phyloP scores from a whole-genome alignment of 2,888 invertebrate species.

The Sceliomorpha sp. region DNA sequence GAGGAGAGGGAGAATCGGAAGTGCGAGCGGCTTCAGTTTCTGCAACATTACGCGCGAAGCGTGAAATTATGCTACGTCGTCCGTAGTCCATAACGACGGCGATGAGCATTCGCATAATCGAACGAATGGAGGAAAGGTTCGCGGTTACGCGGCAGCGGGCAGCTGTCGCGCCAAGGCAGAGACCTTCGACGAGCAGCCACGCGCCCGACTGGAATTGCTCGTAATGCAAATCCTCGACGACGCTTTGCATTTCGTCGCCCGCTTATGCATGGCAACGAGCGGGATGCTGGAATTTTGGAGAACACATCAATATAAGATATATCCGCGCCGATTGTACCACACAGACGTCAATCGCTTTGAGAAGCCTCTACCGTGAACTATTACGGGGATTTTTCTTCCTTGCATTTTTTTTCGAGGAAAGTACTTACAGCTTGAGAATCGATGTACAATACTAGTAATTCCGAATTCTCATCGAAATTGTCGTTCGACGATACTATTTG shows the following conservation, averaged over 20 bases:
- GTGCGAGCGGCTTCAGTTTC: slow-evolving; percentile 28
- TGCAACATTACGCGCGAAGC: slow-evolving; percentile 63
- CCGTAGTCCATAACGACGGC: slow-evolving; percentile 67
- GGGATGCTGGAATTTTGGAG: slow-evolving; percentile 31
- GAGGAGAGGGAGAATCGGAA: slow-evolving; percentile 24
- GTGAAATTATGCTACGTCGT: slow-evolving; percentile 72
- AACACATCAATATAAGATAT: slow-evolving; percentile 42
- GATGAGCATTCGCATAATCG: slow-evolving; percentile 68
- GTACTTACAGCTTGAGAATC: too few species aligned
- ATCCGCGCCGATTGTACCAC: slow-evolving; percentile 42
- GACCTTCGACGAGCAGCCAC: slow-evolving; percentile 30
- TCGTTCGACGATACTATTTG: too few species aligned
- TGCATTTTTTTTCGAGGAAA: too few species aligned
- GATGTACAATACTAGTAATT: too few species aligned
- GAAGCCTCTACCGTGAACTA: too few species aligned
- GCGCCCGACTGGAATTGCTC: slow-evolving; percentile 66
- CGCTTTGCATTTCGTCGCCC: slow-evolving; percentile 72
- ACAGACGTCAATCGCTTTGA: slow-evolving; percentile 50
- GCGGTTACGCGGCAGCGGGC: too few species aligned
- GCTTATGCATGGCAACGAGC: slow-evolving; percentile 55
- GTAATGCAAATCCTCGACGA: slow-evolving; percentile 71
- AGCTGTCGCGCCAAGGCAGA: slow-evolving; percentile 28
- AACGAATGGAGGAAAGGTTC: slow-evolving; percentile 47
- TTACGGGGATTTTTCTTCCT: too few species aligned
- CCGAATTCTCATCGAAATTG: too few species aligned